Conservation (phyloP, 35 echinoderm and acorn worm species). For the Apostichopus japonicus region DNA sequence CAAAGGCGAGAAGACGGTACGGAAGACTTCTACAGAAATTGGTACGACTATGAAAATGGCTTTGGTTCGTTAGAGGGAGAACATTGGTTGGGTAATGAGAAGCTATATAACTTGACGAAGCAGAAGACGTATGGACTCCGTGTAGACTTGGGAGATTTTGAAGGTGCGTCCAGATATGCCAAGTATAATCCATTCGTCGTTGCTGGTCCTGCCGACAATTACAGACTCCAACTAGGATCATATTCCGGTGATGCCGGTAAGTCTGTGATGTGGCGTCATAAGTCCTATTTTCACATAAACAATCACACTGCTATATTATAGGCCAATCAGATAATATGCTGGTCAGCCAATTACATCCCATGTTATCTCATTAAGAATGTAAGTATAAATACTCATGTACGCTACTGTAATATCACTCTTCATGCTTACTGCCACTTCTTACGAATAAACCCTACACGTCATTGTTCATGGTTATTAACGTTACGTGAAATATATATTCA, state of each 20-base stretch:
- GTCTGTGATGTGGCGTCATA: background rate
- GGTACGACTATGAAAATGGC: constrained; percentile 3
- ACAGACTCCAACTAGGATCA: background rate
- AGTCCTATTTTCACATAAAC: too few species aligned
- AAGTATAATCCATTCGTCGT: background rate
- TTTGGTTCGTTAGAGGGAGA: constrained; percentile 34
- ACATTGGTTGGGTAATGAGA: constrained; percentile 40
- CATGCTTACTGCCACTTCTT: background rate
- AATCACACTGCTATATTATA: too few species aligned
- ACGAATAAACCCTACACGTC: background rate
- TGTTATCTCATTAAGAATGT: background rate
- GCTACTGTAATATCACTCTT: background rate
- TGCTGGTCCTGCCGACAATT: background rate
- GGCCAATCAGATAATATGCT: too few species aligned
- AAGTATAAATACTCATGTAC: too few species aligned
- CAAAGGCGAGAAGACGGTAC: constrained; percentile 34
- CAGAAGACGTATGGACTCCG: constrained; percentile 20
- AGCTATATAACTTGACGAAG: constrained; percentile 18
- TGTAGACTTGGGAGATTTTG: constrained; percentile 28
- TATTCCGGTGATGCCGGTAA: constrained; percentile 26
- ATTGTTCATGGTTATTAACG: background rate
- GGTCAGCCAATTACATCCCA: background rate
- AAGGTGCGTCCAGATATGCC: background rate
- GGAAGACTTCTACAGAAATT: constrained; percentile 21
- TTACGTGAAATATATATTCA: too few species aligned